Base-by-base conservation (phyloP, 1,140 invertebrate species). In the Caerostris darwini region DNA sequence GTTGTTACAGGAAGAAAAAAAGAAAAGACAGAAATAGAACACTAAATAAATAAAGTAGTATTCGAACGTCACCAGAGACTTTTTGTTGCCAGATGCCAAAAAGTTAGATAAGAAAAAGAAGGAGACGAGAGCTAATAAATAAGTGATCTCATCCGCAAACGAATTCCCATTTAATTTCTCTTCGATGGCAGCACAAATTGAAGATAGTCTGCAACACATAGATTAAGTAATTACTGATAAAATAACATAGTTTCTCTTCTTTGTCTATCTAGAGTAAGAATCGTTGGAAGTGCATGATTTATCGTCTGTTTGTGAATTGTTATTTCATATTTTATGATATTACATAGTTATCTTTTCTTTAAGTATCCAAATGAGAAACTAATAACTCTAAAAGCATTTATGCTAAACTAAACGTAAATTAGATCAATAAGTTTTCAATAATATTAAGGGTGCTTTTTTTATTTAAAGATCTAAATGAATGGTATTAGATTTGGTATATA, bases 201-300 rank as follows among this genome's bases (percentile, higher is more conserved):
- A 57, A 91, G 58, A 82, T 91, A 19, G 57, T 53, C 34, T 58
- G 56, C 54, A 54, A 91, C 90, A 91, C 82, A 91, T 82, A 82
- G 90, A 91, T 82, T 91, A 91, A 82, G 71, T 91, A 91, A 91
- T 91, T 91, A 82, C 90, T 61, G 90, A 91, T 91, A 82, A 91
- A 91, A 59, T 54, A 71, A 90, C 64, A 19, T 50, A 61, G 8
- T 64, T 64, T 77, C 53, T 12, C 10, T 50, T 3, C 10, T 53
- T 5, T 69, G 59, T 34, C 19, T 71, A 90, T 90, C 88, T 71
- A 10, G 57, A 90, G 34, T 69, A 77, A 34, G 54, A 71, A 90
- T 54, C 56, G 85, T 50, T 61, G 17, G 57, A 61, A 82, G 53
- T 17, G 14, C 53, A 88, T 88, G 86, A 19, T 53, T 88, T 88